Percentiles rank a stretch among this genome's conserved stretches.
These are phyloP conservation scores for Tetramorium simillimum DNA, from an alignment of 1,140 invertebrate species.

Conservation along the genomic window DNA sequence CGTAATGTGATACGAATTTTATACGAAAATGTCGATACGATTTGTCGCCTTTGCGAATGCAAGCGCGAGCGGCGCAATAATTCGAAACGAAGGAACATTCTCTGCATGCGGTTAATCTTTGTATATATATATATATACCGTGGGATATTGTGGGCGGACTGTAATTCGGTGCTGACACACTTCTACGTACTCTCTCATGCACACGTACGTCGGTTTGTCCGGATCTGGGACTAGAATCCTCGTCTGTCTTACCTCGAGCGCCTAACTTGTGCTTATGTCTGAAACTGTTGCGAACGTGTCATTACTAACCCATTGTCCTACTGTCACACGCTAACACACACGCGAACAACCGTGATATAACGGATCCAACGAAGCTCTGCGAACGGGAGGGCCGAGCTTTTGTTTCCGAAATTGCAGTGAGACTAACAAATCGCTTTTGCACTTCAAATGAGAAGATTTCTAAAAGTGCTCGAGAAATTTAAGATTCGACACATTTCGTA, in stretches of 20 bases:
- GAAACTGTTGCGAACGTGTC: slow-evolving; percentile 68
- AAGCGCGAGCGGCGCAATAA: not conserved
- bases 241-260: slow-evolving; percentile 61
- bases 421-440: slow-evolving; percentile 52
- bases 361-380: slow-evolving; percentile 42
- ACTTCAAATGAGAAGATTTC: not conserved
- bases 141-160: slow-evolving; percentile 41
- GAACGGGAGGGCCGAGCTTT: slow-evolving; percentile 34
- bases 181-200: slow-evolving; percentile 43
- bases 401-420: slow-evolving; percentile 49
- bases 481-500: not conserved
- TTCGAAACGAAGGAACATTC: slow-evolving; percentile 35
- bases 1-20: slow-evolving; percentile 1
- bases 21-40: not conserved
- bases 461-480: not conserved
- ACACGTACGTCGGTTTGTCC: slow-evolving; percentile 38
- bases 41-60: not conserved
- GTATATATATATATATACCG: slow-evolving; percentile 67
- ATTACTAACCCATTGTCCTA: slow-evolving; percentile 71
- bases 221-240: slow-evolving; percentile 59
- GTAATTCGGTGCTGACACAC: slow-evolving; percentile 53
- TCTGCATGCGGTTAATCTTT: slow-evolving; percentile 67
- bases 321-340: slow-evolving; percentile 63
- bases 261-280: slow-evolving; percentile 69
- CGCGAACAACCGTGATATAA: slow-evolving; percentile 53